Conservation (phyloP, 2,797 vertebrate genomes). For the Taenioides sp. region DNA sequence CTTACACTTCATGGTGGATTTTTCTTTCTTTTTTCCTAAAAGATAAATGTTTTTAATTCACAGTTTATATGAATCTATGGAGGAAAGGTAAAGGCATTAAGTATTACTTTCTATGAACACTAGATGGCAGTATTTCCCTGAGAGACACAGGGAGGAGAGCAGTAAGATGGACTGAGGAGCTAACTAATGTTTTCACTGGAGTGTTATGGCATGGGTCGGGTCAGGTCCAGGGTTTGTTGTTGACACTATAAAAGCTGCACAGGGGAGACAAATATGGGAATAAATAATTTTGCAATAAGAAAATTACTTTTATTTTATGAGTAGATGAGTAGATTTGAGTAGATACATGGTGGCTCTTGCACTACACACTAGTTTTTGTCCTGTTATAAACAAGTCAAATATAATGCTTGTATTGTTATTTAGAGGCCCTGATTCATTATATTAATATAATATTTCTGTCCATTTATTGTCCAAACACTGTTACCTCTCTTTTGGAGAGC, state of each 20-base stretch:
- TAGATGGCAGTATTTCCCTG: slow-evolving; percentile 60
- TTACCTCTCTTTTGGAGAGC: too few species aligned
- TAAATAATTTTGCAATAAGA: too few species aligned
- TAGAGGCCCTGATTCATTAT: neutral
- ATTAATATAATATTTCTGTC: neutral
- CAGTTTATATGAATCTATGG: slow-evolving; percentile 26
- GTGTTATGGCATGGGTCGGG: neutral
- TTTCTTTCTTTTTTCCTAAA: slow-evolving; percentile 11
- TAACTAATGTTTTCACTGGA: neutral
- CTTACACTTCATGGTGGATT: slow-evolving; percentile 32
- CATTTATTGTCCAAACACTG: neutral
- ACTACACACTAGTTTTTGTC: neutral
- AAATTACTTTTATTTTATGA: too few species aligned
- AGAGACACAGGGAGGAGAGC: neutral
- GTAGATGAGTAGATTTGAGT: too few species aligned
- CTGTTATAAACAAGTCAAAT: neutral
- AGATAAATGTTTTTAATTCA: neutral
- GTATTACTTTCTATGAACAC: slow-evolving; percentile 38
- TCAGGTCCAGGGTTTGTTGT: neutral
- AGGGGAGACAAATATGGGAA: too few species aligned
- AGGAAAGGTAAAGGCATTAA: slow-evolving; percentile 41
- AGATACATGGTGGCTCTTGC: too few species aligned
- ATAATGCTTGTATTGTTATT: neutral
- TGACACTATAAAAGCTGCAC: neutral
- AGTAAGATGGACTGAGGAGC: neutral